phyloP scores from a whole-genome alignment of 2,888 invertebrate species.

The Orthosia incerta region DNA sequence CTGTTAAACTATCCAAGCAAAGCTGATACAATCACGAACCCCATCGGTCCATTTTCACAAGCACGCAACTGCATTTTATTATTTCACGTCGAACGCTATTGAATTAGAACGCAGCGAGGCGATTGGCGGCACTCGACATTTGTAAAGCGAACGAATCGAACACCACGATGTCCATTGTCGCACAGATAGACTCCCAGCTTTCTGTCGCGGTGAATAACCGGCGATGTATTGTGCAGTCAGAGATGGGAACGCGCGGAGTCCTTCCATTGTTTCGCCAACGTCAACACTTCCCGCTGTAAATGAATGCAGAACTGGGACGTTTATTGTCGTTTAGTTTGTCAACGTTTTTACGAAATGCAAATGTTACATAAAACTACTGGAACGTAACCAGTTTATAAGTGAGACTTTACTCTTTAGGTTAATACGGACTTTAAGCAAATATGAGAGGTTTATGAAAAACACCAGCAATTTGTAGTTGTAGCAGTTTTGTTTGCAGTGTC shows the following conservation, averaged over 20 bases:
- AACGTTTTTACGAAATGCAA: constrained; percentile 73
- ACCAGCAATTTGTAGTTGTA: constrained; percentile 15
- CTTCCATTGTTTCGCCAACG: constrained; percentile 78
- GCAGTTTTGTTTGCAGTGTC: constrained; percentile 28
- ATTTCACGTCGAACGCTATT: constrained; percentile 66
- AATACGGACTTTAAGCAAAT: constrained; percentile 45
- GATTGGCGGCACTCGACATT: constrained; percentile 66
- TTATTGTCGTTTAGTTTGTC: constrained; percentile 78
- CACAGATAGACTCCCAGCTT: constrained; percentile 64
- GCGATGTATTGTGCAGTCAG: constrained; percentile 76
- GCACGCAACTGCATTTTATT: constrained; percentile 63
- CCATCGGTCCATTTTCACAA: constrained; percentile 52
- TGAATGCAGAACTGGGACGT: constrained; percentile 78
- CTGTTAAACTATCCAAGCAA: constrained; percentile 16
- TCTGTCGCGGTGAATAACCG: constrained; percentile 68
- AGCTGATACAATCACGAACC: constrained; percentile 43
- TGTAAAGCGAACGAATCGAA: constrained; percentile 67
- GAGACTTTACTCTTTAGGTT: constrained; percentile 61
- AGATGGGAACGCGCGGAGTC: constrained; percentile 73
- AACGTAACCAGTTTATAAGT: constrained; percentile 69
- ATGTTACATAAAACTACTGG: constrained; percentile 71
- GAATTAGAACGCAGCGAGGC: constrained; percentile 72
- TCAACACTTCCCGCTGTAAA: constrained; percentile 81
- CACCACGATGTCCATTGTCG: constrained; percentile 72
- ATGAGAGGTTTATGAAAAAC: constrained; percentile 37